phyloP scores from a whole-genome alignment of 92 coral and sea anemone genomes.

The Actinostola sp. region DNA sequence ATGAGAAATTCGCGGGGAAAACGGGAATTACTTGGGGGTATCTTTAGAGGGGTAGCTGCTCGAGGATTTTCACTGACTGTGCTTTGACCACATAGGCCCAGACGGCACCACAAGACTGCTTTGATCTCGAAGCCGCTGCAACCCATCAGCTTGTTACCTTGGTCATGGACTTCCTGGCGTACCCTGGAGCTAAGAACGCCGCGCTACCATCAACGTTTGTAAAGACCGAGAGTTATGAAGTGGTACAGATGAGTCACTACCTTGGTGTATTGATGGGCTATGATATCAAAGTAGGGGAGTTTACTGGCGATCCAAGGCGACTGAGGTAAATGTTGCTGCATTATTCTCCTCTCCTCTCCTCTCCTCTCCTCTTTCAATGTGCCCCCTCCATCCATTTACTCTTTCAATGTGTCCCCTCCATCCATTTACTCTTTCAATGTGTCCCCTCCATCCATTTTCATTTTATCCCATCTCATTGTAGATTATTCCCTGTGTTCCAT shows the following conservation, averaged over 20 bases:
- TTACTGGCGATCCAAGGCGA: slow-evolving; percentile 92
- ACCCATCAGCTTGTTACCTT: slow-evolving; percentile 92
- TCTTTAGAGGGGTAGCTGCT: too few relatives aligned
- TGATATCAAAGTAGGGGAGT: slow-evolving; percentile 93
- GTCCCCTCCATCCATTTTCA: too few relatives aligned
- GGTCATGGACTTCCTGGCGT: slow-evolving; percentile 93
- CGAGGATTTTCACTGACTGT: not conserved
- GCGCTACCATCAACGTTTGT: slow-evolving; percentile 62
- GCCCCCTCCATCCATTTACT: too few relatives aligned
- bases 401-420: too few relatives aligned
- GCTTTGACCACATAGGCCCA: slow-evolving; percentile 29
- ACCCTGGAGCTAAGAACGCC: slow-evolving; percentile 83
- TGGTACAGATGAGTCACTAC: slow-evolving; percentile 91
- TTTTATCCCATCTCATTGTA: slow-evolving; percentile 8
- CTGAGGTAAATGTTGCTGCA: slow-evolving; percentile 68
- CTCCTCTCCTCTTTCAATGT: not conserved
- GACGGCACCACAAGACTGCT: slow-evolving; percentile 29
- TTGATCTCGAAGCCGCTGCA: slow-evolving; percentile 92
- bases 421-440: too few relatives aligned
- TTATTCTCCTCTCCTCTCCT: not conserved
- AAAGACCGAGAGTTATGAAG: slow-evolving; percentile 88
- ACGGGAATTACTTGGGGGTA: too few relatives aligned
- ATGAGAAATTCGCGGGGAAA: not conserved
- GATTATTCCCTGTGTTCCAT: slow-evolving; percentile 95
- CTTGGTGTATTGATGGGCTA: slow-evolving; percentile 96